A percentile compares a stretch with the other conserved stretches of the same genome.
Conservation (phyloP, 2,888 invertebrate species). For the Octonoba sinensis region DNA sequence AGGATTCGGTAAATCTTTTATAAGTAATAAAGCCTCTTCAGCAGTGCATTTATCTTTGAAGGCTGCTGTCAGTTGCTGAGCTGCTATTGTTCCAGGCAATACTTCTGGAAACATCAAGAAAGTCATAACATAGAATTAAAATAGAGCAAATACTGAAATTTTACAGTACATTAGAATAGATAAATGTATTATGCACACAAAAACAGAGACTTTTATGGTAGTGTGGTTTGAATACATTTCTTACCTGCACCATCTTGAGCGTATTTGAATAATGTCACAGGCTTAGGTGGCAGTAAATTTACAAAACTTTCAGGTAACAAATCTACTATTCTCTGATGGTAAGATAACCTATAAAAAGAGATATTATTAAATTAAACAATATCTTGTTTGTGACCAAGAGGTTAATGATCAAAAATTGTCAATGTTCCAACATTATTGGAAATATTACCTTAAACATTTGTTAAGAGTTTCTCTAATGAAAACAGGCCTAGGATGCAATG, state of each 20-base stretch:
- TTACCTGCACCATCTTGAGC: conserved; percentile 89
- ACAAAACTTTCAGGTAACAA: conserved; percentile 91
- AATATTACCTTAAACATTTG: conserved; percentile 84
- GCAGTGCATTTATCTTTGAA: conserved; percentile 91
- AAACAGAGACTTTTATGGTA: no score
- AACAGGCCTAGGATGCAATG: conserved; percentile 92
- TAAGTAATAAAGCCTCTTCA: conserved; percentile 87
- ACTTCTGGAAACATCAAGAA: conserved; percentile 67
- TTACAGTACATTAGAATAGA: not conserved
- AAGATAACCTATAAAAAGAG: conserved; percentile 78
- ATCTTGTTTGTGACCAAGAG: not conserved
- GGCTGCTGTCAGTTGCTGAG: conserved; percentile 87
- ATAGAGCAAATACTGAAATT: no score
- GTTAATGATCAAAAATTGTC: not conserved
- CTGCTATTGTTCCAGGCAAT: conserved; percentile 73
- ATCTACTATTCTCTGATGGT: conserved; percentile 92
- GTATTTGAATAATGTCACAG: conserved; percentile 91
- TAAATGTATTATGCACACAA: not conserved
- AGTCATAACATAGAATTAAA: not conserved
- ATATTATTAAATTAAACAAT: not conserved
- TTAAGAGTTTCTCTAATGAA: conserved; percentile 93
- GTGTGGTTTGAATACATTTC: conserved; percentile 68
- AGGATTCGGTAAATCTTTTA: conserved; percentile 88
- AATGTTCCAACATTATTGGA: not conserved
- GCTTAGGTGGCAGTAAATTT: conserved; percentile 85